phyloP scores from a whole-genome alignment of 2,888 invertebrate species.

The Trilocha varians region DNA sequence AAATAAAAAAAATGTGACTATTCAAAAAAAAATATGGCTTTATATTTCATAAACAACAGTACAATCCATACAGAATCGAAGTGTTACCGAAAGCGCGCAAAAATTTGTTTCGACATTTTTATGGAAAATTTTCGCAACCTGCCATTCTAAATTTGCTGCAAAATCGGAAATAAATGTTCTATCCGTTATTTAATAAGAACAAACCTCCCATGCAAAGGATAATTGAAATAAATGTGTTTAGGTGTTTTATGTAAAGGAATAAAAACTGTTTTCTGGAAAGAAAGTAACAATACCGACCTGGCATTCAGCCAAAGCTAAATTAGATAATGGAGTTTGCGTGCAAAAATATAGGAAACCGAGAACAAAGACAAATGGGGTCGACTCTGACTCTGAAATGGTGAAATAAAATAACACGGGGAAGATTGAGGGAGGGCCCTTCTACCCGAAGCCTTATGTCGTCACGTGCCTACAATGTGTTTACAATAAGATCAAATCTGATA shows the following conservation, averaged over 20 bases:
- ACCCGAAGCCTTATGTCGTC: slow-evolving; percentile 28
- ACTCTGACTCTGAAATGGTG: slow-evolving; percentile 59
- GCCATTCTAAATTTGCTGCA: slow-evolving; percentile 10
- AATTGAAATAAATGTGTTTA: slow-evolving; percentile 60
- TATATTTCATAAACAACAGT: too few relatives aligned
- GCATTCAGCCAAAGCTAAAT: slow-evolving; percentile 72
- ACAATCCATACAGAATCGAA: too few relatives aligned
- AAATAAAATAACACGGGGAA: slow-evolving; percentile 62
- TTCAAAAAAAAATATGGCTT: too few relatives aligned
- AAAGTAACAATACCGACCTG: slow-evolving; percentile 66
- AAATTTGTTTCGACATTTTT: background rate
- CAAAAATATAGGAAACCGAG: slow-evolving; percentile 73
- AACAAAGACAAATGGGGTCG: slow-evolving; percentile 72
- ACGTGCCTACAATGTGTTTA: slow-evolving; percentile 33
- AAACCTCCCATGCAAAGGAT: slow-evolving; percentile 8
- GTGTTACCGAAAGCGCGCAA: background rate
- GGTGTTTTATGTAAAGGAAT: slow-evolving; percentile 60
- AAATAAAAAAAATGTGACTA: too few relatives aligned
- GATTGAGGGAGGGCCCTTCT: slow-evolving; percentile 42
- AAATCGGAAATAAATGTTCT: slow-evolving; percentile 12
- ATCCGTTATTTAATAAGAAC: background rate
- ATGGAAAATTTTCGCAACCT: background rate
- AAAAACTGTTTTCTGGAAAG: slow-evolving; percentile 59
- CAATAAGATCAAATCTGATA: slow-evolving; percentile 24
- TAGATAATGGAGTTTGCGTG: slow-evolving; percentile 74